Evolutionary conservation across 1,140 invertebrate species (phyloP).

Genomic region (Macrosteles quadrilineatus): DNA sequence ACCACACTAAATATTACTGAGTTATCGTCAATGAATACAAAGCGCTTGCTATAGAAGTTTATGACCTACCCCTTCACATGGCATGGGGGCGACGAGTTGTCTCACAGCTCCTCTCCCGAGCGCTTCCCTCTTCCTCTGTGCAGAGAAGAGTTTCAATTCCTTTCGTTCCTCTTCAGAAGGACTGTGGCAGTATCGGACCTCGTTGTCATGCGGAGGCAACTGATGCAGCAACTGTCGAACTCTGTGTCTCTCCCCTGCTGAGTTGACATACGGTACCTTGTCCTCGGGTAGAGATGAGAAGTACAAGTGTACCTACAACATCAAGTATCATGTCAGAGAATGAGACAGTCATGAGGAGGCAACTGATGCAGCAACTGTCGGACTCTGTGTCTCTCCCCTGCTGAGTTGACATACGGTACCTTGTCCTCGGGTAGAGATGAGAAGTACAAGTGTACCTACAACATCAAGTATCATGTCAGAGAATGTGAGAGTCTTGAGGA

Average conservation of each 20-base stretch:
- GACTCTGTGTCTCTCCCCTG: too few relatives aligned
- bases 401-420: too few relatives aligned
- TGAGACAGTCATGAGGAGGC: too few relatives aligned
- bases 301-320: slow-evolving; percentile 89
- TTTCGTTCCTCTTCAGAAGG: slow-evolving; percentile 90
- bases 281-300: slow-evolving; percentile 94
- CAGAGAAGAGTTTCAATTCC: slow-evolving; percentile 89
- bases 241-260: slow-evolving; percentile 91
- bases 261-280: slow-evolving; percentile 97
- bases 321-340: too few relatives aligned
- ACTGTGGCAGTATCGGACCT: slow-evolving; percentile 90
- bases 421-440: too few relatives aligned
- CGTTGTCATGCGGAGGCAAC: slow-evolving; percentile 96
- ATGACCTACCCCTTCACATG: slow-evolving; percentile 78
- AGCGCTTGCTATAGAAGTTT: too few relatives aligned
- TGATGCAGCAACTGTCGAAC: slow-evolving; percentile 93
- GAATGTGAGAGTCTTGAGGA: too few relatives aligned
- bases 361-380: too few relatives aligned
- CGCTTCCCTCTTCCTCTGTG: slow-evolving; percentile 88
- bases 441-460: too few relatives aligned
- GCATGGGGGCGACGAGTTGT: slow-evolving; percentile 67
- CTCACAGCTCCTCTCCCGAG: slow-evolving; percentile 88
- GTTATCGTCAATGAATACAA: too few relatives aligned
- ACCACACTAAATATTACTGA: too few relatives aligned
- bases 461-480: too few relatives aligned